Evolutionary conservation across 2,797 vertebrate genomes (phyloP), one percentile per base, ranked within the genome.

Genomic region (Eospalax fontanierii): DNA sequence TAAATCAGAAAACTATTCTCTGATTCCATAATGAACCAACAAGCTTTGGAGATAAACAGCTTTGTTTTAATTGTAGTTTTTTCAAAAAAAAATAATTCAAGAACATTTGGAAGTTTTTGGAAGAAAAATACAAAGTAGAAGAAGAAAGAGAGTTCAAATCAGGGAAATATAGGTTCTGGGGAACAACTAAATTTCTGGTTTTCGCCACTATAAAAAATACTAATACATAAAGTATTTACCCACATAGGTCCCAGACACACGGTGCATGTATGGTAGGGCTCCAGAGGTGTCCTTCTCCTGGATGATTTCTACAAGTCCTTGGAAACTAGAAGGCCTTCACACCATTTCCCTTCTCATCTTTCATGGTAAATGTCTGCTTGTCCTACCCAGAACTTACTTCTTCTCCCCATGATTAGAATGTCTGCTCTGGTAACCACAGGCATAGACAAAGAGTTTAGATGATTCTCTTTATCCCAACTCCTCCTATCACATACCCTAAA

Each of bases 11-110:
- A 5, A n/a, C 93, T 26, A 4, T 97, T 96, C 96, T 97, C 94
- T 97, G 91, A 98, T 98, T 98, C 96, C 97, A 97, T 91, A 96
- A 98, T 98, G 95, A 98, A 98, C 98, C 96, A 98, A 96, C 73
- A 95, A 97, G 96, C 95, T 98, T 98, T 95, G 89, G 92, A 97
- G 97, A 98, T 98, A 98, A 98, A 98, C 96, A 98, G 97, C 97
- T 98, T 97, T 98, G 98, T 98, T 98, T 97, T 97, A 96, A 98
- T 97, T 97, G 97, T 78, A 89, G 90, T 78, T 97, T 73, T 97
- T 7, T 80, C n/a, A n/a, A n/a, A 15, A 68, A 88, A 92, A 95
- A 91, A 94, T 93, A 96, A 95, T 95, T 97, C 89, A 93, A 96
- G 93, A 96, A 92, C 87, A 96, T 97, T 94, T 2, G 0, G 87